phyloP scores from a whole-genome alignment of 2,888 invertebrate genomes.

The Torymus tubicola region DNA sequence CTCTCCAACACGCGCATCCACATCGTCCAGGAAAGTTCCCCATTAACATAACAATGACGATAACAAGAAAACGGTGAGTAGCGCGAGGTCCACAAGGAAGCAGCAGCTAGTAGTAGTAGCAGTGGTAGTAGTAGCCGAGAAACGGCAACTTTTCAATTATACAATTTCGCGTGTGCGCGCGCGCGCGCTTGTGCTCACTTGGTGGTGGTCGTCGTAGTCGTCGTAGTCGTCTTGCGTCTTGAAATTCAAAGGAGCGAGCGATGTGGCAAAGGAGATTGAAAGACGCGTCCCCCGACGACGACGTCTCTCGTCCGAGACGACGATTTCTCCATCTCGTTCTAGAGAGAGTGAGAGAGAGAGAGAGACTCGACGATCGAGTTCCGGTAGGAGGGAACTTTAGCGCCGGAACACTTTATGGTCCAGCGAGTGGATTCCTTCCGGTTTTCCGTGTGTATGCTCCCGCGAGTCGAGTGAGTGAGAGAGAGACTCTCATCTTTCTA shows the following conservation, averaged over 20 bases:
- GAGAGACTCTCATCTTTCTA: too few relatives aligned
- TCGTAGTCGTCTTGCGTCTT: constrained; percentile 20
- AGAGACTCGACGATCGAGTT: constrained; percentile 35
- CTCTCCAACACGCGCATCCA: too few relatives aligned
- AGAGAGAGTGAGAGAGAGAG: constrained; percentile 1
- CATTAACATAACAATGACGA: constrained; percentile 53
- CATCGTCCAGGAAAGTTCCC: constrained; percentile 28
- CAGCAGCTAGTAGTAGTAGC: neutral
- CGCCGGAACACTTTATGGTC: constrained; percentile 55
- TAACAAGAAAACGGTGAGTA: constrained; percentile 40
- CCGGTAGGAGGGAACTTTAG: constrained; percentile 49
- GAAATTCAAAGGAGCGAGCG: constrained; percentile 46
- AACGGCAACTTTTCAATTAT: constrained; percentile 56
- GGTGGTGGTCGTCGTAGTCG: constrained; percentile 10
- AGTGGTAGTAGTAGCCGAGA: neutral
- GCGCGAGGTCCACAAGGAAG: neutral
- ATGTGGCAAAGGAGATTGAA: constrained; percentile 42
- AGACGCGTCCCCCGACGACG: constrained; percentile 26
- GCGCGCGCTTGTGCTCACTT: constrained; percentile 24
- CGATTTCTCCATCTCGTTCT: constrained; percentile 7
- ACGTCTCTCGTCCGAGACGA: constrained; percentile 25
- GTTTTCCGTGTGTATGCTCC: constrained; percentile 5
- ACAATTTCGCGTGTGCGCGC: constrained; percentile 40
- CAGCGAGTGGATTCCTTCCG: constrained; percentile 52
- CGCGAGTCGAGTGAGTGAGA: too few relatives aligned